A percentile compares a stretch with the other conserved stretches of the same genome.
These are phyloP conservation scores for Parazoanthus swiftii DNA, from an alignment of 92 coral and sea anemone species.

Conservation along the genomic window DNA sequence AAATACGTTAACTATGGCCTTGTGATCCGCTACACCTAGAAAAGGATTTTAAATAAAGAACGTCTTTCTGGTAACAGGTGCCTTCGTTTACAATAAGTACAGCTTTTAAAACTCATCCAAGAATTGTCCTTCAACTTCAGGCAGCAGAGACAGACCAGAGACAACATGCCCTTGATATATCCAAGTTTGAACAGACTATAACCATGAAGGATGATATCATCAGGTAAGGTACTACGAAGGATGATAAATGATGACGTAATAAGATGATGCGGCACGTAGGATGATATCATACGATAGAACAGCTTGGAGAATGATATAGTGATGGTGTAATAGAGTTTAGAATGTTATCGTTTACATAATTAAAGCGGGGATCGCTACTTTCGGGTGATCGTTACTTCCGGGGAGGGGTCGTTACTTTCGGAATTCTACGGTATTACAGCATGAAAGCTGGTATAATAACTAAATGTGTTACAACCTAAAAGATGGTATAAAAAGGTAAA, in stretches of 20 bases:
- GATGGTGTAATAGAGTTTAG: not conserved
- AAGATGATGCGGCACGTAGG: not conserved
- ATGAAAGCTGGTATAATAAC: not conserved
- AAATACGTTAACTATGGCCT: not conserved
- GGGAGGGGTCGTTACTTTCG: not conserved
- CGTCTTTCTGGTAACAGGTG: not conserved
- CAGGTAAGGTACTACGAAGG: conserved; percentile 47
- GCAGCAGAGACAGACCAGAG: conserved; percentile 88
- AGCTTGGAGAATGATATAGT: not conserved
- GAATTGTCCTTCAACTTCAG: conserved; percentile 44
- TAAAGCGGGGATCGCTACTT: too few species aligned
- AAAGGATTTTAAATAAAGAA: too few species aligned
- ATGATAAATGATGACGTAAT: not conserved
- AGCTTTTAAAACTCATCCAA: not conserved
- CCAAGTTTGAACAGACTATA: conserved; percentile 79
- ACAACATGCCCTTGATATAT: conserved; percentile 79
- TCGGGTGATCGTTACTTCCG: not conserved
- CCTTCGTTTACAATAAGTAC: not conserved
- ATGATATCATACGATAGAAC: too few species aligned
- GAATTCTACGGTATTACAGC: too few species aligned
- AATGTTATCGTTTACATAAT: too few species aligned
- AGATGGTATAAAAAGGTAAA: not conserved
- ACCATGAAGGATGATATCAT: conserved; percentile 82
- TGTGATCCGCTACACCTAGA: not conserved
- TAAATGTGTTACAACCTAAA: not conserved